Evolutionary conservation across 2,113 vertebrate genomes (phyloP), one percentile per base, ranked within the genome.

Genomic region (Garra rufa): DNA sequence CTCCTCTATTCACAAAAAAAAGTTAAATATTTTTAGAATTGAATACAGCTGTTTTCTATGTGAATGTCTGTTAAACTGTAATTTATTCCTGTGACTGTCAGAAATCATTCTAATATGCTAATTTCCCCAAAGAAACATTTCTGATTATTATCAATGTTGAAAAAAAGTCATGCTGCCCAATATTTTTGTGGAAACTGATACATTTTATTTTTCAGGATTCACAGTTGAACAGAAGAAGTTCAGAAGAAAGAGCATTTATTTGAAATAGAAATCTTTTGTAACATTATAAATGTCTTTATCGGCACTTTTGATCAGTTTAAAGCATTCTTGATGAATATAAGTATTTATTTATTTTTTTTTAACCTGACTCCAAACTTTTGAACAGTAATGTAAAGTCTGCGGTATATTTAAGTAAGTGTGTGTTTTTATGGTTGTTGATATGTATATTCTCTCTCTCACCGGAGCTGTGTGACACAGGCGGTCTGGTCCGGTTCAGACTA

Each of bases 401-500:
- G 19, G 50, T n/a, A n/a, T n/a, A 34, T 34, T 34, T 43, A 7
- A 24, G 30, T 77, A 17, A 34, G 48, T 9, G 26, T 69, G 65
- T 30, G 43, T 6, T 7, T 43, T 7, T 43, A 9, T 43, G 3
- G 6, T 7, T 28, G n/a, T 10, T 21, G 48, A 19, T 0, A 17
- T 57, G 52, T 57, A 1, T 55, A 1, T 57, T 19, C 21, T 21
- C 17, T 48, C 48, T 87, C 92, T 83, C 14, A 95, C 94, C 94
- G 88, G 94, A 93, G 90, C 91, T 92, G 83, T 94, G 91, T 61
- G 92, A 92, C 21, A 89, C 74, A 0, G 91, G 88, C 1, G 91
- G 91, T 11, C 83, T 88, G 0, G 91, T 89, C 67, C 92, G 93
- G 90, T 89, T 96, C 82, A 96, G 90, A 91, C 93, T 96, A 2